phyloP scores from a whole-genome alignment of 2,888 invertebrate species.

The Panzeria rudis region DNA sequence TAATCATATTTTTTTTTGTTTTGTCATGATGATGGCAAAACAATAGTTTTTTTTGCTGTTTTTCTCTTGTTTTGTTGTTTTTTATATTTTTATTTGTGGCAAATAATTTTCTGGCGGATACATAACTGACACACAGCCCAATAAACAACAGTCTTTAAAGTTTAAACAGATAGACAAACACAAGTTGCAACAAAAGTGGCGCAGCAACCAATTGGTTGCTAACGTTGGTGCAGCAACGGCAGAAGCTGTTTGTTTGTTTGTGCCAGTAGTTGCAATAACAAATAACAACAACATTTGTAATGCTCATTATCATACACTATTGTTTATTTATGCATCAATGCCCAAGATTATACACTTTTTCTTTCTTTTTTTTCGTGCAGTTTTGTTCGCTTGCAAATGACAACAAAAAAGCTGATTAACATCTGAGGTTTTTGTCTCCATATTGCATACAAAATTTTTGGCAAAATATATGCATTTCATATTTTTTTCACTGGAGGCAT shows the following conservation, averaged over 20 bases:
- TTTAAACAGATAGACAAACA: conserved; percentile 15
- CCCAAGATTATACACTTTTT: conserved; percentile 35
- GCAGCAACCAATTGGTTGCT: not conserved
- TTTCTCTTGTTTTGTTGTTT: not conserved
- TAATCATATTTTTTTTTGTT: not conserved
- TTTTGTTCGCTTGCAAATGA: conserved; percentile 17
- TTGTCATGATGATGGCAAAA: conserved; percentile 12
- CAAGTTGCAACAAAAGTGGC: not conserved
- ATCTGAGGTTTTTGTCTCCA: conserved; percentile 29
- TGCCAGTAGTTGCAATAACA: conserved; percentile 17
- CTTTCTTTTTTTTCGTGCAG: not conserved
- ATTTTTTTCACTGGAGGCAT: conserved; percentile 13
- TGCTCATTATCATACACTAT: conserved; percentile 53
- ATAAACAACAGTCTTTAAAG: conserved; percentile 25
- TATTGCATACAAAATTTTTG: not conserved
- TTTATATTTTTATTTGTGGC: conserved; percentile 28
- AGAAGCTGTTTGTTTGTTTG: conserved; percentile 1
- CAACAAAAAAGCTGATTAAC: conserved; percentile 52
- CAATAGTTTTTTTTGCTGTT: conserved; percentile 13
- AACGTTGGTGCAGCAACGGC: conserved; percentile 19
- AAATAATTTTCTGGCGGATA: conserved; percentile 61
- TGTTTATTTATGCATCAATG: conserved; percentile 63
- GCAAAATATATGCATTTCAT: conserved; percentile 18
- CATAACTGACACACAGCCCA: conserved; percentile 65
- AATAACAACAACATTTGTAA: conserved; percentile 26